These are phyloP conservation scores for Rhyzopertha dominica DNA, from an alignment of 1,140 invertebrate genomes.

Conservation along the genomic window DNA sequence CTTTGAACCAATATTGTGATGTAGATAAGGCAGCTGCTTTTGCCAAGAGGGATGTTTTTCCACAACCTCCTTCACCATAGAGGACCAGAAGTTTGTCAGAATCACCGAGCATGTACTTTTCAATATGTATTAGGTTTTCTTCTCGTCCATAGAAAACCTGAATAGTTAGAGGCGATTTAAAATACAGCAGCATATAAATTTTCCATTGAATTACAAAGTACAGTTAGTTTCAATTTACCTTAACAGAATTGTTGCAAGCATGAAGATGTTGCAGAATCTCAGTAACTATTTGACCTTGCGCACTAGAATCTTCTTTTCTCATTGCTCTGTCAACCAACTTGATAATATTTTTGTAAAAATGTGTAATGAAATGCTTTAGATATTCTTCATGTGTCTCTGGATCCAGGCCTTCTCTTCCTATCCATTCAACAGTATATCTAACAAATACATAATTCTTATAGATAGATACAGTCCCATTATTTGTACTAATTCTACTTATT, in stretches of 20 bases:
- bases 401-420: constrained; percentile 90
- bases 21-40: constrained; percentile 82
- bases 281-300: constrained; percentile 89
- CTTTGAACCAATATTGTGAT: constrained; percentile 63
- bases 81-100: constrained; percentile 87
- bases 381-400: constrained; percentile 91
- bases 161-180: background rate
- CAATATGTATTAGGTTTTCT: constrained; percentile 75
- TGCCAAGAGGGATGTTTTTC: constrained; percentile 93
- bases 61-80: constrained; percentile 92
- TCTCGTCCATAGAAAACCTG: constrained; percentile 91
- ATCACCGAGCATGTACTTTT: constrained; percentile 79
- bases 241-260: constrained; percentile 93
- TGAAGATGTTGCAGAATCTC: constrained; percentile 96
- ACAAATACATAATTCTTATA: constrained; percentile 12
- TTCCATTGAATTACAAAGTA: too few species aligned
- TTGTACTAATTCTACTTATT: background rate
- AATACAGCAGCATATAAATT: too few species aligned
- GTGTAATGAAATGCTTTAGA: constrained; percentile 89
- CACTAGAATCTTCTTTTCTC: constrained; percentile 91
- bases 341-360: constrained; percentile 92
- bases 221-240: too few species aligned
- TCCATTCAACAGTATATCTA: constrained; percentile 95
- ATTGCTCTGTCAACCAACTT: constrained; percentile 90
- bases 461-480: background rate